Evolutionary conservation across 2,888 invertebrate species (phyloP), one percentile per base, ranked within the genome.

Genomic region (Caenorhabditis afra): DNA sequence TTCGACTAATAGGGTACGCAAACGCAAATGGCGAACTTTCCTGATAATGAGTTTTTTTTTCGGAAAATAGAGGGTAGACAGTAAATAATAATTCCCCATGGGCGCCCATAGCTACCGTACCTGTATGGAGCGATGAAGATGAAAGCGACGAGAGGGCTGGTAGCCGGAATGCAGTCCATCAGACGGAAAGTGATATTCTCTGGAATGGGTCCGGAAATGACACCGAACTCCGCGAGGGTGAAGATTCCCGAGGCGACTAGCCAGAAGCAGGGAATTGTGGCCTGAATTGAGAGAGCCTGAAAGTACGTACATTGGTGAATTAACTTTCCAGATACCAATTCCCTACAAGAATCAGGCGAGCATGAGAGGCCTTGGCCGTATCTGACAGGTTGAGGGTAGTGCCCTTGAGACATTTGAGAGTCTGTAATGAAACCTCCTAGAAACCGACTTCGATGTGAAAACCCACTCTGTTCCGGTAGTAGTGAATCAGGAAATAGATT

Each of bases 201-300:
- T 0, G 75, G 73, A 59, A 81, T 67, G 22, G 78, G 74, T 3
- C 81, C 81, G 20, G 65, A 70, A 16, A 82, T 73, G 12, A 82
- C 22, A 18, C 79, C 76, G 23, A 82, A 82, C 29, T 76, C 76
- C 12, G 73, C 81, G 2, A 79, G 58, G 3, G 76, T 75, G 59
- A 76, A 82, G 44, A 79, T 73, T 14, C 35, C 62, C 7, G 81
- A 75, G 7, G 79, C 81, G 37, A 76, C 20, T 1, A 82, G 74
- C 76, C 79, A 79, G 68, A 82, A 79, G 7, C 62, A 41, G 3
- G 81, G 81, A 37, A 82, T 79, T 18, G 67, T 58, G 11, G 81
- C 81, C 45, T 82, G 81, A 62, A 79, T 64, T 1, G 79, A 73
- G 3, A 82, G 66, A 7, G 79, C 76, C 29, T 29, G 29, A 29